Base-by-base conservation (phyloP, 2,888 invertebrate genomes). In the Tetragnatha montana region DNA sequence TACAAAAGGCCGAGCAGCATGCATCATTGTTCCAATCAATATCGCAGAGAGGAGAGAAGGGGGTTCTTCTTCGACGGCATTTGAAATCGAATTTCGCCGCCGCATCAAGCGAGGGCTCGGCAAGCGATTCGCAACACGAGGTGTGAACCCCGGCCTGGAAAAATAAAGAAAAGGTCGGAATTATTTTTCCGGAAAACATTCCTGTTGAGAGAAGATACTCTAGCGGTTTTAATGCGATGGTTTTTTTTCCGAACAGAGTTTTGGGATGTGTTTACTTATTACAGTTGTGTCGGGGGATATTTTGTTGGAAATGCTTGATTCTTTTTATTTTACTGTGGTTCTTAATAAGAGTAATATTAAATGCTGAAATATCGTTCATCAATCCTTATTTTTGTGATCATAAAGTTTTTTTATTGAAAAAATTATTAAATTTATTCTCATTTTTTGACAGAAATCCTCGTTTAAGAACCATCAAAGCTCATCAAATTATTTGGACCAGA, bases 1-100 rank as follows among this genome's bases (percentile, higher is more conserved):
- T 21, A n/a, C 85, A 78, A 22, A 71, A n/a, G 22, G 51, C 49
- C 0, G 60, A 17, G 22, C 78, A 85, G 35, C 78, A 85, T 0
- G 19, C 49, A 17, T 22, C 22, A 22, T 71, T 60, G 7, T 22
- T 50, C 51, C 71, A 69, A n/a, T 71, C 51, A 8, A 71, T 79
- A 50, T 19, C 78, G 22, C 85, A 84, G 4, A 69, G 8, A 2
- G 85, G 71, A 8, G 50, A n/a, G 22, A 71, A 49, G 17, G 17
- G 35, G 12, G 22, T 17, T 47, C 21, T 71, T n/a, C 10, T 78
- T 51, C 21, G 51, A 17, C 6, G 22, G 71, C 85, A 85, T 10
- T 51, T 17, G 8, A 85, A 49, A 35, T 71, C 22, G 49, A 22
- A 85, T 50, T 78, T 50, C 17, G n/a, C 22, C 22, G 50, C 1